Evolutionary conservation across 2,888 invertebrate genomes (phyloP).

Genomic region (Melinopterus prodromus): DNA sequence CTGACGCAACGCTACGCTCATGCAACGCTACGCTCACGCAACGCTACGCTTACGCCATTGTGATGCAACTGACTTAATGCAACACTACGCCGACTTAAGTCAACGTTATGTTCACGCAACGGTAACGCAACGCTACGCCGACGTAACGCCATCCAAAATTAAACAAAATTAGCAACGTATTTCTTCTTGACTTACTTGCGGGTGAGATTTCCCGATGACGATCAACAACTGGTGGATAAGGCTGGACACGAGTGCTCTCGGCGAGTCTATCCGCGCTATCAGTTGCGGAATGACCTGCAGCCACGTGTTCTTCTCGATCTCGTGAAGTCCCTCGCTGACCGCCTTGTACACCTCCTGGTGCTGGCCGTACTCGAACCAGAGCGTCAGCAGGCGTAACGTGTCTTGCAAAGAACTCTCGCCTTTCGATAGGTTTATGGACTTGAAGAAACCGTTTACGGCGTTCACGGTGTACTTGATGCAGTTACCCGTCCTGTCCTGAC

Average conservation of each 20-base stretch:
- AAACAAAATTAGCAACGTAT: no score
- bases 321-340: constrained; percentile 88
- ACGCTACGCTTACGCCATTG: no score
- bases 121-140: no score
- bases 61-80: no score
- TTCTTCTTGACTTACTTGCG: constrained; percentile 60
- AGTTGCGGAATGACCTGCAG: constrained; percentile 98
- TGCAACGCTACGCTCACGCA: no score
- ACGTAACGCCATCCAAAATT: no score
- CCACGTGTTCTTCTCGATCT: constrained; percentile 98
- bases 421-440: constrained; percentile 89
- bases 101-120: no score
- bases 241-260: constrained; percentile 85
- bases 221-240: constrained; percentile 92
- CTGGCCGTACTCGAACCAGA: constrained; percentile 99
- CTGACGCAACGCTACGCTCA: no score
- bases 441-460: constrained; percentile 94
- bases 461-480: constrained; percentile 86
- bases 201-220: constrained; percentile 97
- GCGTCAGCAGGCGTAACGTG: constrained; percentile 88
- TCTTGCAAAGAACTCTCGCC: constrained; percentile 92
- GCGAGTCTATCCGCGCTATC: constrained; percentile 97
- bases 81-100: no score
- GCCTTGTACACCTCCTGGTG: constrained; percentile 94
- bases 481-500: constrained; percentile 55